phyloP scores from a whole-genome alignment of 2,888 invertebrate species.

The Zele albiditarsus region DNA sequence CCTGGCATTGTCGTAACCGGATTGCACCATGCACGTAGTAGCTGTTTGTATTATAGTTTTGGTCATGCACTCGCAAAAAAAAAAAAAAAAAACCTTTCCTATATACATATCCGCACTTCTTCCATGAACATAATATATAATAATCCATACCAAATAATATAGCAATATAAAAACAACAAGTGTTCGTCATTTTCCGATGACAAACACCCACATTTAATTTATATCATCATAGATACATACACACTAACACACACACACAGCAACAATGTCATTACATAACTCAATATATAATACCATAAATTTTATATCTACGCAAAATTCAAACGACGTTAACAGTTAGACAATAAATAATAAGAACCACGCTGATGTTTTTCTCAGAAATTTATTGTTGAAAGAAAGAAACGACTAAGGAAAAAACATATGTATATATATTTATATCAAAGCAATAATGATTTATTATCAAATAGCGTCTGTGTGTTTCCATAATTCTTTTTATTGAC shows the following conservation, averaged over 20 bases:
- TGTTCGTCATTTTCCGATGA: not conserved
- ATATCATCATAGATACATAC: not conserved
- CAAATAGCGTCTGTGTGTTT: slow-evolving; percentile 27
- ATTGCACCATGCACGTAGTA: slow-evolving; percentile 46
- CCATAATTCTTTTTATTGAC: slow-evolving; percentile 39
- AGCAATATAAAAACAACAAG: not conserved
- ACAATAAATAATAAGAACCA: slow-evolving; percentile 10
- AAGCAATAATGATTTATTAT: slow-evolving; percentile 41
- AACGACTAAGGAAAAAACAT: not conserved
- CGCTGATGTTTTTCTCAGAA: not conserved
- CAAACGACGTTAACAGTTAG: slow-evolving; percentile 19
- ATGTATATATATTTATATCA: not conserved
- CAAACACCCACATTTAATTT: not conserved
- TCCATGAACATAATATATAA: not conserved
- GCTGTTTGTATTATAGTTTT: not conserved
- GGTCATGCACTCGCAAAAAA: not conserved
- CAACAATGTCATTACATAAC: not conserved
- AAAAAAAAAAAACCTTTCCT: too few species aligned
- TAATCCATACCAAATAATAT: not conserved
- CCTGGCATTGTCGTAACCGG: slow-evolving; percentile 58
- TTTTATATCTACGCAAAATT: not conserved
- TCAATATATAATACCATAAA: not conserved
- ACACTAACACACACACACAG: not conserved
- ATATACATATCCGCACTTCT: not conserved
- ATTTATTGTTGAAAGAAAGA: not conserved